Evolutionary conservation across 1,140 invertebrate genomes (phyloP).

Genomic region (Procambarus clarkii): DNA sequence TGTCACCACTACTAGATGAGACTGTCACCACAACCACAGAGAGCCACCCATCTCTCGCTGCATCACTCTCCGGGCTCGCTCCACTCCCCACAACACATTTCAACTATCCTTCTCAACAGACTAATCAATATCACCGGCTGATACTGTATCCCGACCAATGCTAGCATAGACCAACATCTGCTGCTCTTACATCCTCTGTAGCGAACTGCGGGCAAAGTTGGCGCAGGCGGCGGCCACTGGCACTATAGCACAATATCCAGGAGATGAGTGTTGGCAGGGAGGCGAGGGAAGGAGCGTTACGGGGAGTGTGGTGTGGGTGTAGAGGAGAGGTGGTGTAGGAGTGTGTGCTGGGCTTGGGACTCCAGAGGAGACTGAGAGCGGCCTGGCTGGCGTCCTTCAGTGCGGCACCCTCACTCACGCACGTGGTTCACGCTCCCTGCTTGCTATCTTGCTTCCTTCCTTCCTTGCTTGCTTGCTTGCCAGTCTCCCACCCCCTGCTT

Average conservation of each 20-base stretch:
- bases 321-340: neutral
- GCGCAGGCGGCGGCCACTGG: neutral
- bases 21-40: neutral
- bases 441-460: no score
- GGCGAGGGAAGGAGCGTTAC: neutral
- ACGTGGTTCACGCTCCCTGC: constrained; percentile 35
- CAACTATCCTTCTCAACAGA: constrained; percentile 11
- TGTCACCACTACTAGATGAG: constrained; percentile 33
- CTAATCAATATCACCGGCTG: constrained; percentile 52
- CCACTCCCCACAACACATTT: neutral
- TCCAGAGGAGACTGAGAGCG: constrained; percentile 26
- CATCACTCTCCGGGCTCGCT: constrained; percentile 13
- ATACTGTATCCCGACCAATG: constrained; percentile 18
- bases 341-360: constrained; percentile 33
- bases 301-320: neutral
- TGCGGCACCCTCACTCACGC: constrained; percentile 37
- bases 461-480: no score
- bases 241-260: neutral
- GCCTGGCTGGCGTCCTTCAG: constrained; percentile 38
- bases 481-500: no score
- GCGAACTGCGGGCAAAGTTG: neutral
- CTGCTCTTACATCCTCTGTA: neutral
- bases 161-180: neutral
- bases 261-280: neutral
- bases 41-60: neutral